Conservation (phyloP, 2,797 vertebrate species). For the Melopsittacus undulatus region DNA sequence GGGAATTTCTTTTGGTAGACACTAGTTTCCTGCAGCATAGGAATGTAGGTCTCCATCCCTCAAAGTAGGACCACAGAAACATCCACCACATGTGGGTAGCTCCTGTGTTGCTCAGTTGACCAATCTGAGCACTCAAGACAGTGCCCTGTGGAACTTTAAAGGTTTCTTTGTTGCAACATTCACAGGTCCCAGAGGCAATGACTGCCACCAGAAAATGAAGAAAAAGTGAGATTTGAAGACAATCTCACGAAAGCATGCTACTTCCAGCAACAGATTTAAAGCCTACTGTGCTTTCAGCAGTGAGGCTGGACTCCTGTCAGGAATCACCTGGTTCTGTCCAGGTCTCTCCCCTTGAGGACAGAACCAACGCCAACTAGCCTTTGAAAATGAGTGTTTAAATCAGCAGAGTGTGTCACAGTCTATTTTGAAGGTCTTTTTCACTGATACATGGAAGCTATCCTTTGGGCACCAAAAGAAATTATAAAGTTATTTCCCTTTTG, state of each 20-base stretch:
- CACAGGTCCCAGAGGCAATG: background rate
- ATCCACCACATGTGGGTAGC: background rate
- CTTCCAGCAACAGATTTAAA: background rate
- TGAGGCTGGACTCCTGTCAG: background rate
- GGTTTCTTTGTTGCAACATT: background rate
- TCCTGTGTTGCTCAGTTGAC: background rate
- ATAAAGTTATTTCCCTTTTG: background rate
- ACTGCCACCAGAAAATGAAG: background rate
- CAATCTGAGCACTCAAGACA: background rate
- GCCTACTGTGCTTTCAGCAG: background rate
- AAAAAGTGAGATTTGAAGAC: background rate
- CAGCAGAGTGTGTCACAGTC: background rate
- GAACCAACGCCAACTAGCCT: background rate
- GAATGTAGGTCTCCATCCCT: background rate
- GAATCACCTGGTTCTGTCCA: background rate
- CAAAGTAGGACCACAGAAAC: background rate
- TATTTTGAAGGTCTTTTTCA: background rate
- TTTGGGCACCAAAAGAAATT: background rate
- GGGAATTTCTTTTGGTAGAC: background rate
- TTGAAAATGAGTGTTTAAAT: background rate
- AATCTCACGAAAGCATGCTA: background rate
- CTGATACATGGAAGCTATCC: background rate
- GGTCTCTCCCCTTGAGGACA: background rate
- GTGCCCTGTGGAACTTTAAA: background rate
- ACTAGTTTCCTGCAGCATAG: background rate